Evolutionary conservation across 2,888 invertebrate species (phyloP).

Genomic region (Hirtodrosophila alboralis): DNA sequence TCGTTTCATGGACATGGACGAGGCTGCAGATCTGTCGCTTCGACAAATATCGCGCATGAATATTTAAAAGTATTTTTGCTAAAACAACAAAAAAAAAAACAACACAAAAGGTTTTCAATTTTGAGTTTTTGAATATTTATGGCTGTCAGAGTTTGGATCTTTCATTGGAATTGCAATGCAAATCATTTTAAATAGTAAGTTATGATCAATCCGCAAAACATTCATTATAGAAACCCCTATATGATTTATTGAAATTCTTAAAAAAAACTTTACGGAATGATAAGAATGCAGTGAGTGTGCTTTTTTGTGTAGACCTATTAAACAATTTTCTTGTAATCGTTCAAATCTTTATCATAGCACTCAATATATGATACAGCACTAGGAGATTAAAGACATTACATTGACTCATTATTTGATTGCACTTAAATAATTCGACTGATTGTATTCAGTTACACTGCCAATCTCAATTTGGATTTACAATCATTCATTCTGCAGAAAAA

Average conservation of each 20-base stretch:
- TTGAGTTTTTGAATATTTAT: constrained; percentile 62
- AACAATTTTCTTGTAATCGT: constrained; percentile 59
- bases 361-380: constrained; percentile 10
- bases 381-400: constrained; percentile 19
- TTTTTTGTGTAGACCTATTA: constrained; percentile 54
- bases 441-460: constrained; percentile 11
- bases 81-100: constrained; percentile 38
- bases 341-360: constrained; percentile 16
- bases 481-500: constrained; percentile 9
- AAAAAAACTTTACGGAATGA: constrained; percentile 21
- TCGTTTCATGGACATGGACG: constrained; percentile 51
- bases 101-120: constrained; percentile 51
- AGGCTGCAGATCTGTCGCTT: constrained; percentile 71
- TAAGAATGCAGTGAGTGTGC: constrained; percentile 34
- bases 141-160: constrained; percentile 35
- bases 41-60: constrained; percentile 77
- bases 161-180: constrained; percentile 58
- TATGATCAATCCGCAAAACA: constrained; percentile 28
- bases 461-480: constrained; percentile 39
- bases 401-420: constrained; percentile 38
- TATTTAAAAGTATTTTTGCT: constrained; percentile 62
- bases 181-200: constrained; percentile 42
- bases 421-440: constrained; percentile 2
- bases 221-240: constrained; percentile 18
- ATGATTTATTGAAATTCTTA: not conserved